Conservation (phyloP, 2,113 vertebrate genomes). For the Chlamydotis undulata region DNA sequence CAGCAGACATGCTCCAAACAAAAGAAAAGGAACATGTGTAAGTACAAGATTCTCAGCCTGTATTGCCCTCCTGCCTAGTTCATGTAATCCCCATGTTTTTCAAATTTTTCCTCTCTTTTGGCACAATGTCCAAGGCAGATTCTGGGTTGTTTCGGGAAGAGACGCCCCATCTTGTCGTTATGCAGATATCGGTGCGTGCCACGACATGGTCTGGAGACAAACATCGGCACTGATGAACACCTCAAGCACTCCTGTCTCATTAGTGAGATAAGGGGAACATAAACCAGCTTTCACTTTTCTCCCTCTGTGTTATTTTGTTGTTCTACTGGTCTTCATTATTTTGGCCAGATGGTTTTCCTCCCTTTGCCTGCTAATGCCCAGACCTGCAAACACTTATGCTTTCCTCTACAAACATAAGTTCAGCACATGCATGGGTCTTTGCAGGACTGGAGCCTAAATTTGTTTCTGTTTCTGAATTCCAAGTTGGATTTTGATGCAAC, state of each 20-base stretch:
- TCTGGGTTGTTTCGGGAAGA: not conserved
- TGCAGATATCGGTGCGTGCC: not conserved
- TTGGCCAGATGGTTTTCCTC: not conserved
- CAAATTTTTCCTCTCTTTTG: not conserved
- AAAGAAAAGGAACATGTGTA: not conserved
- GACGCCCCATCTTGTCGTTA: rapidly evolving
- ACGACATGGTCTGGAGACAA: not conserved
- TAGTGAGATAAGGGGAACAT: not conserved
- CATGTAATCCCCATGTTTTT: not conserved
- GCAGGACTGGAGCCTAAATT: not conserved
- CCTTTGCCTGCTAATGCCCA: not conserved
- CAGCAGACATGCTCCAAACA: not conserved
- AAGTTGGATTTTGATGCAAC: constrained; percentile 15
- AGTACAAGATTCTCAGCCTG: not conserved
- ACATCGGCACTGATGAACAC: not conserved
- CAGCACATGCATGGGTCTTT: not conserved
- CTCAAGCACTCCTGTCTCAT: not conserved
- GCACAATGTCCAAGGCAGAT: rapidly evolving
- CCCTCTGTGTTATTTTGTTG: not conserved
- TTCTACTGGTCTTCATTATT: not conserved
- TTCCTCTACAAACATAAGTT: not conserved
- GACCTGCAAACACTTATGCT: not conserved
- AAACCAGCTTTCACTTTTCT: not conserved
- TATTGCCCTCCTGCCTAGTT: not conserved
- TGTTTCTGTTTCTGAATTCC: constrained; percentile 24